Conservation (phyloP, 2,888 invertebrate species). For the Romanomermis culicivorax region DNA sequence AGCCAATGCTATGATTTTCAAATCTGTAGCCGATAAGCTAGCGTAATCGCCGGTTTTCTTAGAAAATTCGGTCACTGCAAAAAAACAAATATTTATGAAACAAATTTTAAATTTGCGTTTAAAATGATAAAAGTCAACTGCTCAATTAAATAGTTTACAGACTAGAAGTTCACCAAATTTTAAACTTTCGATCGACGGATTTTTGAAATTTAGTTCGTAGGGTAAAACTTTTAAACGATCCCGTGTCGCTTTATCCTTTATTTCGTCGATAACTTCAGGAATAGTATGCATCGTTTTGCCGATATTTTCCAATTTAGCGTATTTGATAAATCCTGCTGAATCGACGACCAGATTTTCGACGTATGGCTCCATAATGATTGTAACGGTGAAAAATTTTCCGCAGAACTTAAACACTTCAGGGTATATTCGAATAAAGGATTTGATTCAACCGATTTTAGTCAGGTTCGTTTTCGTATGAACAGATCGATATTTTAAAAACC, state of each 20-base stretch:
- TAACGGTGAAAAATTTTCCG: too few species aligned
- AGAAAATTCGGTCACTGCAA: slow-evolving; percentile 60
- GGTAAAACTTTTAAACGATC: slow-evolving; percentile 66
- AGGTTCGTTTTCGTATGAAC: too few species aligned
- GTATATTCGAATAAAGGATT: too few species aligned
- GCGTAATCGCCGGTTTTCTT: slow-evolving; percentile 91
- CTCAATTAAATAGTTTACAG: too few species aligned
- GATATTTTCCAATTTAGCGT: slow-evolving; percentile 50
- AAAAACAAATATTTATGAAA: not conserved
- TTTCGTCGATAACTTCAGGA: slow-evolving; percentile 67
- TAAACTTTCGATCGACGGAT: slow-evolving; percentile 59
- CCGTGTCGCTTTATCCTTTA: slow-evolving; percentile 62
- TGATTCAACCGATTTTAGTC: too few species aligned
- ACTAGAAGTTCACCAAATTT: slow-evolving; percentile 38
- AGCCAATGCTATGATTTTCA: slow-evolving; percentile 79
- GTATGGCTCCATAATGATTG: slow-evolving; percentile 14
- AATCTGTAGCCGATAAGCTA: slow-evolving; percentile 75
- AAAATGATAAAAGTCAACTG: too few species aligned
- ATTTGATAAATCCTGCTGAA: slow-evolving; percentile 75
- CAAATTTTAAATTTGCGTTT: not conserved
- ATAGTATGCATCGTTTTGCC: slow-evolving; percentile 60
- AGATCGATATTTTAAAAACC: too few species aligned
- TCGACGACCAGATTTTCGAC: slow-evolving; percentile 72
- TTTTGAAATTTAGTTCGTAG: slow-evolving; percentile 58
- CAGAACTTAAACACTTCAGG: too few species aligned